Evolutionary conservation across 1,140 invertebrate genomes (phyloP).

Genomic region (Alviniconcha marisindica): DNA sequence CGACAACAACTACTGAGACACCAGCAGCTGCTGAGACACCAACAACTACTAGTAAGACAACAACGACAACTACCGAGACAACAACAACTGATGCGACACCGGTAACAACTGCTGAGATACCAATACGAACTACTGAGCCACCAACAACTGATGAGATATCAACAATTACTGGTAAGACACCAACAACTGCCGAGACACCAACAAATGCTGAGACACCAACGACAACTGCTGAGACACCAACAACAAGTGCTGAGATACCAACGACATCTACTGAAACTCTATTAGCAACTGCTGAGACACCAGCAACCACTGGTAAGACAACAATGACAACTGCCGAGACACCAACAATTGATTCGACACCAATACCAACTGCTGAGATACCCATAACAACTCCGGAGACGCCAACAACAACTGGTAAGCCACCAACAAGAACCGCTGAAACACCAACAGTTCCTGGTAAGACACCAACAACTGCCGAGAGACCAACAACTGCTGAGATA

Average conservation of each 20-base stretch:
- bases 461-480: conserved; percentile 17
- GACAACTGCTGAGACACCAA: background rate
- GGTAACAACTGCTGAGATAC: background rate
- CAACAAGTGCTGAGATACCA: background rate
- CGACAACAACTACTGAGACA: background rate
- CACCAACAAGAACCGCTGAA: no score
- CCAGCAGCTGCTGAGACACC: background rate
- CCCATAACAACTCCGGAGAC: background rate
- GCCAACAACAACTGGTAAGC: background rate
- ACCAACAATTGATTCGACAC: background rate
- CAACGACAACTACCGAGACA: background rate
- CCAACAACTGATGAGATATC: background rate
- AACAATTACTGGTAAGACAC: background rate
- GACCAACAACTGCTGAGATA: conserved; percentile 18
- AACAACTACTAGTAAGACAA: background rate
- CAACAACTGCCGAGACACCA: background rate
- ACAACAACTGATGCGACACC: background rate
- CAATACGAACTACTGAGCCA: conserved; percentile 20
- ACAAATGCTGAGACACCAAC: conserved; percentile 3
- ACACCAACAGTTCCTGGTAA: background rate
- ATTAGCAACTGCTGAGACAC: background rate
- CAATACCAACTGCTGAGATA: background rate
- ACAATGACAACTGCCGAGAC: background rate
- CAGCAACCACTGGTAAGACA: background rate
- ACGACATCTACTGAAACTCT: background rate